These are phyloP conservation scores for Stratiomys singularior DNA, from an alignment of 2,888 invertebrate species.

Conservation along the genomic window DNA sequence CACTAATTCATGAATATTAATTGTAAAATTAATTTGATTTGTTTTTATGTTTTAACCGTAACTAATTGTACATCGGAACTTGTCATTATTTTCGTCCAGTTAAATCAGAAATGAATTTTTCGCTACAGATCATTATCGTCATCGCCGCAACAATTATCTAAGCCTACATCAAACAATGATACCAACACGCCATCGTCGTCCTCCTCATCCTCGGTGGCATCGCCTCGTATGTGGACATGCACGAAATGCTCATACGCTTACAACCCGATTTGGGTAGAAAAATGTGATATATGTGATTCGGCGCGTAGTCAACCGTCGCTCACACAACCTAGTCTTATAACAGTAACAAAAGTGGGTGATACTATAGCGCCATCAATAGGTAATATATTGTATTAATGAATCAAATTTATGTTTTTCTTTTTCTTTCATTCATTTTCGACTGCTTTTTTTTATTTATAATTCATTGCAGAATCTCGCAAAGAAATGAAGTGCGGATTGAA, in stretches of 20 bases:
- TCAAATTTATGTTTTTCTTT: background rate
- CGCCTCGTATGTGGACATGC: slow-evolving; percentile 84
- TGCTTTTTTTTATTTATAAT: background rate
- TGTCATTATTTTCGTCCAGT: background rate
- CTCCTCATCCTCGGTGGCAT: slow-evolving; percentile 51
- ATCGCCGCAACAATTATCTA: slow-evolving; percentile 54
- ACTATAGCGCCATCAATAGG: slow-evolving; percentile 57
- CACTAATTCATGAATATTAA: too few species aligned
- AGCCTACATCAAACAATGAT: slow-evolving; percentile 54
- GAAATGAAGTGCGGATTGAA: slow-evolving; percentile 55
- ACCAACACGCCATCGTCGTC: slow-evolving; percentile 57
- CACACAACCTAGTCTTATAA: slow-evolving; percentile 75
- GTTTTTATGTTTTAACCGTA: too few species aligned
- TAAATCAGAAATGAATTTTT: background rate
- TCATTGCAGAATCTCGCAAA: slow-evolving; percentile 54
- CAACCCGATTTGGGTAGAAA: slow-evolving; percentile 81
- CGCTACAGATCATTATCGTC: slow-evolving; percentile 15
- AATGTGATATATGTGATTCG: slow-evolving; percentile 85
- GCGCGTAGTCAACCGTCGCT: slow-evolving; percentile 71
- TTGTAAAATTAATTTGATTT: too few species aligned
- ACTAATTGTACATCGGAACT: background rate
- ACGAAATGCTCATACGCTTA: slow-evolving; percentile 88
- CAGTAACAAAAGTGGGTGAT: slow-evolving; percentile 70
- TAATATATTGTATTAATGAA: slow-evolving; percentile 51
- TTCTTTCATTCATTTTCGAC: background rate